Evolutionary conservation across 2,113 vertebrate genomes (phyloP), one percentile per base, ranked within the genome.

Genomic region (Emydocephalus ijimae): DNA sequence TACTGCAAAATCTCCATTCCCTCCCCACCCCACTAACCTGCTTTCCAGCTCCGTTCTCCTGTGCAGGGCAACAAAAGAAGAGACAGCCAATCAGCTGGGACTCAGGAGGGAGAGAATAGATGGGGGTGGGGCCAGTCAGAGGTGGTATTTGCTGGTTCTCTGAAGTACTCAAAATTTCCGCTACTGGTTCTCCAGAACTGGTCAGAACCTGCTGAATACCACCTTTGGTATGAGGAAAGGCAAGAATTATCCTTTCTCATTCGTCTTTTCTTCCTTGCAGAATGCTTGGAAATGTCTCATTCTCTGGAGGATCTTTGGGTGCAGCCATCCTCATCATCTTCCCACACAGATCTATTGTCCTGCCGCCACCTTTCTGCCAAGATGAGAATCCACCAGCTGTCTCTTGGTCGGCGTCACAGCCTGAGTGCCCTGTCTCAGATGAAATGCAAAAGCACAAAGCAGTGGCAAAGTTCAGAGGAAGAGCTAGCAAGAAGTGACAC

Each of bases 281-380:
- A 94, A 89, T 94, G 45, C 50, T 26, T 93, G 64, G 98, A 96
- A 94, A 92, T 92, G 89, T 98, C 95, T 92, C 95, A 88, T 90
- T 98, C 98, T 56, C 97, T 98, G 97, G 98, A 98, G 93, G 97
- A 98, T 90, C 96, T 98, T 21, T 96, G 95, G 6, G 94, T 96
- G 43, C 93, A 92, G 92, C 95, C 97, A 54, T 97, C 95, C 0
- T 93, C 9, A 34, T 87, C 18, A 8, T 52, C 55, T 92, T 94
- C 45, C 29, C 50, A 24, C 2, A 5, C 4, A 20, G n/a, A 24
- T 8, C 64, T 88, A 18, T 3, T 1, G 23, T 21, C 87, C 90
- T 56, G 55, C 90, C 90, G 24, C 55, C 69, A 91, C 64, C 39
- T 69, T 85, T 74, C 20, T 0, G n/a, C 69, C 11, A 26, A 5